phyloP scores from a whole-genome alignment of 2,888 invertebrate species.

The Apamea sordens region DNA sequence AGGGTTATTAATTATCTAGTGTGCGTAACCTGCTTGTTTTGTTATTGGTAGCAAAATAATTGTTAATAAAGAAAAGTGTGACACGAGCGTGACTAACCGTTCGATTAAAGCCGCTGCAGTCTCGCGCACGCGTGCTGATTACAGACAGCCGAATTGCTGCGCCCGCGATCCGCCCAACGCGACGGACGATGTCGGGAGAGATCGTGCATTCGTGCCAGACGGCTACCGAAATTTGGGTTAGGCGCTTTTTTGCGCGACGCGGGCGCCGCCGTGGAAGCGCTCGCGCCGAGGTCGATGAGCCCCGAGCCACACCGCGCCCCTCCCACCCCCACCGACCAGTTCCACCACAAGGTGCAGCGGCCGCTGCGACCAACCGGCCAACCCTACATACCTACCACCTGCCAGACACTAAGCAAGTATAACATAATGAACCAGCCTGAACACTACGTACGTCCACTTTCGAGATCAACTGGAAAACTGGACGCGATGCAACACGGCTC shows the following conservation, averaged over 20 bases:
- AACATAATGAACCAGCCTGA: constrained; percentile 73
- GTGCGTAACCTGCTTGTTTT: constrained; percentile 6
- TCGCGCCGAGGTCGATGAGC: constrained; percentile 86
- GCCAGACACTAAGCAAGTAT: constrained; percentile 87
- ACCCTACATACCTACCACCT: constrained; percentile 89
- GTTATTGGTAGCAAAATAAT: constrained; percentile 49
- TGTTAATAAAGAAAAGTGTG: constrained; percentile 59
- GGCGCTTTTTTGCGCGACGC: constrained; percentile 84
- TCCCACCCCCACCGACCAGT: constrained; percentile 81
- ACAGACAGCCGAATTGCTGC: constrained; percentile 75
- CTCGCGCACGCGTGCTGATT: constrained; percentile 81
- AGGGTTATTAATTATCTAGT: background rate
- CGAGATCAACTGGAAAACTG: constrained; percentile 65
- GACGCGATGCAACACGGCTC: constrained; percentile 18
- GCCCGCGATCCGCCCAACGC: constrained; percentile 68
- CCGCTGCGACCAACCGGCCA: constrained; percentile 82
- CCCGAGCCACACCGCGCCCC: constrained; percentile 71
- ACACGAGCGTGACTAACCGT: constrained; percentile 64
- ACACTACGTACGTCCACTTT: constrained; percentile 70
- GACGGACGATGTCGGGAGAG: constrained; percentile 73
- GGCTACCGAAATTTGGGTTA: constrained; percentile 89
- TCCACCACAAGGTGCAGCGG: constrained; percentile 88
- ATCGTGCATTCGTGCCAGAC: constrained; percentile 80
- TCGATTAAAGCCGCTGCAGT: constrained; percentile 66
- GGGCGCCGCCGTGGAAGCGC: constrained; percentile 79